Evolutionary conservation across 2,888 invertebrate species (phyloP), one percentile per base, ranked within the genome.

Genomic region (Cristatella mucedo): DNA sequence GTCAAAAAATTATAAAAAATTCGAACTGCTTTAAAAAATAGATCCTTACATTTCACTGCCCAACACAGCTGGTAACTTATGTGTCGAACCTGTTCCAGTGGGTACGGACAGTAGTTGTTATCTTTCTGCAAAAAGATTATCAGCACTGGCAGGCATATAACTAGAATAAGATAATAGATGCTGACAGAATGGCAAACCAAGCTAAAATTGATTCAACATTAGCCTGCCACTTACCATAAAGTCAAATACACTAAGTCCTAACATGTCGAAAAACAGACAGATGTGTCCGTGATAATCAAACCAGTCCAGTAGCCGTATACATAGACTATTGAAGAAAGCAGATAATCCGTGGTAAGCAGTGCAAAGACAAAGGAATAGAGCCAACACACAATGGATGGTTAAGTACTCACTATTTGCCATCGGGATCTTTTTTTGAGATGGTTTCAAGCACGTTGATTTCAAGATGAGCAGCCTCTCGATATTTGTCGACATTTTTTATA

Each of bases 401-500:
- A 21, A 32, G 3, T 33, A 82, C 87, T 82, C 70, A 93, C 93
- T 85, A 82, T 73, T 82, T 79, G 66, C 85, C 82, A 56, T 82
- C 79, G 39, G 91, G 87, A 74, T 97, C 95, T 66, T 82, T 81
- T 59, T 82, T 82, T 47, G 83, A 79, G 56, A 99, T 76, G 70
- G 89, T 93, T 69, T 95, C 87, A 66, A 99, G 74, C 41, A 93
- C 95, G 69, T 93, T 93, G 53, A 99, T 95, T 72, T 99, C 97
- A 61, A 97, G 73, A 71, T 89, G 91, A 52, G 97, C 97, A 54
- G 97, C 97, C 72, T 97, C 95, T 63, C 95, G 75, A 70, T 97
- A 97, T 71, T 99, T 97, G 68, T 91, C 89, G 49, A 97, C 93
- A 71, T 95, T 97, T 72, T 97, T 97, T 59, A 97, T 97, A 53